Conservation (phyloP, 2,888 invertebrate species). For the Callimorpha dominula region DNA sequence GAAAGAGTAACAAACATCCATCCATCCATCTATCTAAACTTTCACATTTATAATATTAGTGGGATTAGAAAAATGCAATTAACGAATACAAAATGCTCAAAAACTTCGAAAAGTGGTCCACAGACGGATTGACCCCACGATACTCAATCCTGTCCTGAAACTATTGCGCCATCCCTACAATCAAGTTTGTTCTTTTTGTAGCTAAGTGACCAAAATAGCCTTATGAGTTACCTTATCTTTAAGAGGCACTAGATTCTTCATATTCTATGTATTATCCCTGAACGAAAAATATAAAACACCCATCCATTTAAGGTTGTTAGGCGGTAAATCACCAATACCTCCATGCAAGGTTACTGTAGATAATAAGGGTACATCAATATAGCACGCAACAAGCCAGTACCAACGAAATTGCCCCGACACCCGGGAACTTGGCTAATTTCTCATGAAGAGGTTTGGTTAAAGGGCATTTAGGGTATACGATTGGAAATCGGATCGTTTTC, state of each 20-base stretch:
- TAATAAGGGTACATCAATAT: conserved; percentile 58
- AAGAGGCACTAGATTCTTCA: not conserved
- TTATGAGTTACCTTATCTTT: not conserved
- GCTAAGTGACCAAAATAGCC: no score
- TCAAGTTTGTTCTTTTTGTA: no score
- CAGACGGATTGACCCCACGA: no score
- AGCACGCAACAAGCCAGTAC: conserved; percentile 54
- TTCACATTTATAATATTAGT: no score
- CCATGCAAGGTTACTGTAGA: conserved; percentile 52
- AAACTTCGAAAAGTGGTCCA: no score
- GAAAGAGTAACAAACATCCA: no score
- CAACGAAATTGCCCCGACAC: conserved; percentile 63
- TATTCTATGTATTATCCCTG: conserved; percentile 10
- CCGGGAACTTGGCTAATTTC: conserved; percentile 71
- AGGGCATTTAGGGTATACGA: conserved; percentile 42
- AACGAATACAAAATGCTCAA: no score
- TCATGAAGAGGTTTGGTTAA: conserved; percentile 56
- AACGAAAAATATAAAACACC: conserved; percentile 36
- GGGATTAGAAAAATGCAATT: no score
- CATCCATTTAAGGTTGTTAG: conserved; percentile 39
- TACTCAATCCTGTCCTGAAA: no score
- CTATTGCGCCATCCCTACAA: no score
- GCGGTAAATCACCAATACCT: conserved; percentile 54
- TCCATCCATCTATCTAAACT: no score
- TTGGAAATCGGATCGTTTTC: conserved; percentile 22